Evolutionary conservation across 2,113 vertebrate species (phyloP).

Genomic region (Leucopsar rothschildi): DNA sequence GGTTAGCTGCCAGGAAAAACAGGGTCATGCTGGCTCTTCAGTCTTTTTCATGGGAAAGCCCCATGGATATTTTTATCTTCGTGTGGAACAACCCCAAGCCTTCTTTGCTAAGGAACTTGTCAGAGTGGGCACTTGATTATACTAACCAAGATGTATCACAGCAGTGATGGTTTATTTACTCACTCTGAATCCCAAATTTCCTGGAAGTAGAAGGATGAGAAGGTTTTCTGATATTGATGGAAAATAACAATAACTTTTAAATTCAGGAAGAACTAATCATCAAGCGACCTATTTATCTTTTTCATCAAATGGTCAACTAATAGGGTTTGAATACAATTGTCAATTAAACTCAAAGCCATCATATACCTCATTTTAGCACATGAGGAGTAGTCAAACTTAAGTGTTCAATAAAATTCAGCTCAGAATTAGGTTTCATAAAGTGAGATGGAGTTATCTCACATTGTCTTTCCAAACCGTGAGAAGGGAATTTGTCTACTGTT

Average conservation of each 20-base stretch:
- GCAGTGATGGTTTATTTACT: not conserved
- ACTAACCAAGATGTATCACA: not conserved
- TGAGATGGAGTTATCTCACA: not conserved
- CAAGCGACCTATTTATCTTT: not conserved
- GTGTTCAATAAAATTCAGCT: not conserved
- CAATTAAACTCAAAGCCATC: not conserved
- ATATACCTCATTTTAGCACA: not conserved
- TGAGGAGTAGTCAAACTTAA: not conserved
- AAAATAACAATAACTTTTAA: not conserved
- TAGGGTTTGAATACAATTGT: not conserved
- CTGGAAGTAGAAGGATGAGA: not conserved
- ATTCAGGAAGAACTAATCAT: not conserved
- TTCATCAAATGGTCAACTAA: not conserved
- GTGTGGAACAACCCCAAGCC: fast-evolving
- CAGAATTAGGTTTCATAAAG: not conserved
- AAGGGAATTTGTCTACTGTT: not conserved
- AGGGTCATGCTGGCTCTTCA: not conserved
- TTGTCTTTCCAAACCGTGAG: not conserved
- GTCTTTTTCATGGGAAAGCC: not conserved
- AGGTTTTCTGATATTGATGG: not conserved
- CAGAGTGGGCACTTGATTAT: not conserved
- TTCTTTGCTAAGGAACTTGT: not conserved
- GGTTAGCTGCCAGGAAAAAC: not conserved
- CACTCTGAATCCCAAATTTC: not conserved
- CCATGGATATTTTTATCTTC: not conserved